Percentiles rank a stretch among this genome's conserved stretches.
These are phyloP conservation scores for Brachyhypopomus occidentalis DNA, from an alignment of 2,113 vertebrate species.

Conservation along the genomic window DNA sequence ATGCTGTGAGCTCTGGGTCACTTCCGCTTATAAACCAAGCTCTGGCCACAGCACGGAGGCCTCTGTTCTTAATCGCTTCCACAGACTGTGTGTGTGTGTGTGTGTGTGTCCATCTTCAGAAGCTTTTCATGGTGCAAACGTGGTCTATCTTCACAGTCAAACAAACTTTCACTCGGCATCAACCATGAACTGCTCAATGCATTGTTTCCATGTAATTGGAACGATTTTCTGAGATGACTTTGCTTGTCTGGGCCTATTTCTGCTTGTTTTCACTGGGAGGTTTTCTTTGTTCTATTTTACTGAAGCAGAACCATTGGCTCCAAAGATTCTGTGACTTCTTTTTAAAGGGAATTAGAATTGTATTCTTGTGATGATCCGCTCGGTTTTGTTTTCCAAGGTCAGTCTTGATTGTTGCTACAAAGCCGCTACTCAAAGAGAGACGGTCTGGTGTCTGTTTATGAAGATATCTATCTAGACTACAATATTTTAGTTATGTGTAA, in stretches of 20 bases:
- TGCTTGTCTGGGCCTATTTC: constrained; percentile 48
- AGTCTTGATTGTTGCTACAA: not conserved
- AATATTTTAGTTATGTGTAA: too few species aligned
- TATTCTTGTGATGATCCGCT: not conserved
- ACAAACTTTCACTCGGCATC: not conserved
- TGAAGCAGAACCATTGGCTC: not conserved
- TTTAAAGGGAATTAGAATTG: not conserved
- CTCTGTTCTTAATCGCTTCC: constrained; percentile 51
- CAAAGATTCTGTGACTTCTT: not conserved
- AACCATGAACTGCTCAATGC: constrained; percentile 15
- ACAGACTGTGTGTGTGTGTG: constrained; percentile 28
- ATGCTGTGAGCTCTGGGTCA: constrained; percentile 52
- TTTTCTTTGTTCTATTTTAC: constrained; percentile 24
- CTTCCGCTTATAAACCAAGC: constrained; percentile 51
- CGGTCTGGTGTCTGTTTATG: too few species aligned
- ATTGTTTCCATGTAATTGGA: constrained; percentile 55
- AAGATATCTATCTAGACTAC: too few species aligned
- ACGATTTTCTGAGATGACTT: constrained; percentile 48
- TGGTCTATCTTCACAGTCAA: not conserved
- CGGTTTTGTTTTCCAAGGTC: not conserved
- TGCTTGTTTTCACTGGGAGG: constrained; percentile 53
- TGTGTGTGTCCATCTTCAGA: not conserved
- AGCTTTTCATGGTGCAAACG: constrained; percentile 5
- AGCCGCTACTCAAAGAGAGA: too few species aligned
- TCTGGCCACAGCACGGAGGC: constrained; percentile 36